Conservation (phyloP, 2,888 invertebrate species). For the Drosophila kuntzei region DNA sequence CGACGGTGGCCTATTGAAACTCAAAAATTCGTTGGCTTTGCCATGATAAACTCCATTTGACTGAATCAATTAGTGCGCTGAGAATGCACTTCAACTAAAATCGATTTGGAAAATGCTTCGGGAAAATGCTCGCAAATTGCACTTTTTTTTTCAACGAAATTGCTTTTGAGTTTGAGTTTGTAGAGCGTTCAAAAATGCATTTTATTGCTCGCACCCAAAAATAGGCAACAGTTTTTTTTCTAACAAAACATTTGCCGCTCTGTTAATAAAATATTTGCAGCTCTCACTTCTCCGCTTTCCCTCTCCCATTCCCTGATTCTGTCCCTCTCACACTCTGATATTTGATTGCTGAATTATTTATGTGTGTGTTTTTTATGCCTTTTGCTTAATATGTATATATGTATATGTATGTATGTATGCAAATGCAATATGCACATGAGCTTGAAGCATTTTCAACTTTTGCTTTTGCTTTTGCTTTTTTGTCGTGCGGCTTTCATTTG, state of each 20-base stretch:
- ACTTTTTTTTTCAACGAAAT: slow-evolving; percentile 24
- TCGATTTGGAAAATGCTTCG: slow-evolving; percentile 24
- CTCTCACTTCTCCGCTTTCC: background rate
- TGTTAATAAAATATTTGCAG: slow-evolving; percentile 16
- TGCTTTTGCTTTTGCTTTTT: slow-evolving; percentile 23
- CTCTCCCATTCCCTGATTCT: background rate
- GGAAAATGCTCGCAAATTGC: slow-evolving; percentile 25
- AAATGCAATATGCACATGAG: slow-evolving; percentile 75
- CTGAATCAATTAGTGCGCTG: slow-evolving; percentile 53
- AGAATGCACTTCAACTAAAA: slow-evolving; percentile 45
- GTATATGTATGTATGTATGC: slow-evolving; percentile 61
- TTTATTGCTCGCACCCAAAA: slow-evolving; percentile 41
- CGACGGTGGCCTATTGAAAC: slow-evolving; percentile 8
- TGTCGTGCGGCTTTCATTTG: slow-evolving; percentile 64
- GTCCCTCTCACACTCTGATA: background rate
- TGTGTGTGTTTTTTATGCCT: slow-evolving; percentile 31
- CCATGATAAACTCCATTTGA: slow-evolving; percentile 41
- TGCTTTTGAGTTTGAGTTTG: slow-evolving; percentile 18
- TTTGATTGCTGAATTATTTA: slow-evolving; percentile 72
- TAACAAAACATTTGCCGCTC: slow-evolving; percentile 9
- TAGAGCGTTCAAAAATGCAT: slow-evolving; percentile 32
- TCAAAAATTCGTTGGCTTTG: slow-evolving; percentile 12
- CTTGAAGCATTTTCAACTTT: slow-evolving; percentile 31
- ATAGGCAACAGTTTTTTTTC: slow-evolving; percentile 54
- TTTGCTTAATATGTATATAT: slow-evolving; percentile 49